A percentile compares a stretch with the other conserved stretches of the same genome.
These are phyloP conservation scores for Bubalus kerabau DNA, from an alignment of 2,113 vertebrate genomes.

Conservation along the genomic window DNA sequence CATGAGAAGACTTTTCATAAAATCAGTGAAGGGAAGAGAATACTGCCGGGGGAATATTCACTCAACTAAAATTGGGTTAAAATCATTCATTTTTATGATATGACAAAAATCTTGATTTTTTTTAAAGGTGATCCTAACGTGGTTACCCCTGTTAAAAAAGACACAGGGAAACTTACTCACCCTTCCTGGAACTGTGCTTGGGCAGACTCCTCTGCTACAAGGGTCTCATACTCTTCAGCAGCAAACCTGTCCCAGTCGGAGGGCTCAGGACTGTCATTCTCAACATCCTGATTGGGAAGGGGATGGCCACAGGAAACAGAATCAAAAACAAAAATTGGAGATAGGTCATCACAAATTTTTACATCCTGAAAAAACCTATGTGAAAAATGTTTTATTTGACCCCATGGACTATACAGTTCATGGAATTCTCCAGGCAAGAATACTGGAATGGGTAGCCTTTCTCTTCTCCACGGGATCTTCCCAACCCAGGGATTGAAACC, in stretches of 20 bases:
- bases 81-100: neutral
- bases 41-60: neutral
- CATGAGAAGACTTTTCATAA: neutral
- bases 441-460: neutral
- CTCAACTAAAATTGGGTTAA: neutral
- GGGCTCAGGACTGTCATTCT: slow-evolving; percentile 93
- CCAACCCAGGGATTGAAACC: neutral
- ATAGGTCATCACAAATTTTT: neutral
- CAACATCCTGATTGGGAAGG: slow-evolving; percentile 84
- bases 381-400: neutral
- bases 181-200: slow-evolving; percentile 94
- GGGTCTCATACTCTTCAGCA: slow-evolving; percentile 96
- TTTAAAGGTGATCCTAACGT: neutral
- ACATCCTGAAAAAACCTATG: neutral
- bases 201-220: slow-evolving; percentile 96
- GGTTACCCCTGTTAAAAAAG: neutral
- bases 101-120: neutral
- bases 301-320: neutral
- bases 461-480: neutral
- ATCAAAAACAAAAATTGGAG: neutral
- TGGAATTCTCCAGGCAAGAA: neutral
- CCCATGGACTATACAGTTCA: neutral
- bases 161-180: slow-evolving; percentile 74
- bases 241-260: slow-evolving; percentile 99
- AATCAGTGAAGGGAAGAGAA: neutral